Evolutionary conservation across 1,140 invertebrate genomes (phyloP).

Genomic region (Phymorhynchus buccinoides): DNA sequence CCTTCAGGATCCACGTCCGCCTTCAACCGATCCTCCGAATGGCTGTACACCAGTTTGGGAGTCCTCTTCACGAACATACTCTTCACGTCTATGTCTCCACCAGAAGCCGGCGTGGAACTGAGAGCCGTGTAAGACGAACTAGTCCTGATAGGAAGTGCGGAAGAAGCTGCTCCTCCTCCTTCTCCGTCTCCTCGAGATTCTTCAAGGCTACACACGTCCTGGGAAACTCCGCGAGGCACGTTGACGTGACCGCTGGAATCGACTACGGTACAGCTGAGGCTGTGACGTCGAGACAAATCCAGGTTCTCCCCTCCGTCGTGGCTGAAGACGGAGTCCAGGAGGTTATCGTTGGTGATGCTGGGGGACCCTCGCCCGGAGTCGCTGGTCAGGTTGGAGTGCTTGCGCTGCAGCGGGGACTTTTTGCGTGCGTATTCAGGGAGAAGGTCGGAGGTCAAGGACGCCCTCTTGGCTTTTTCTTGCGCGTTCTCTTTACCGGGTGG

Average conservation of each 20-base stretch:
- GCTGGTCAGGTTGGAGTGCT: conserved; percentile 65
- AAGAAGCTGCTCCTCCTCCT: neutral
- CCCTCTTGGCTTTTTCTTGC: too few species aligned
- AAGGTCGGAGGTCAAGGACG: neutral
- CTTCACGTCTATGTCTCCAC: conserved; percentile 7
- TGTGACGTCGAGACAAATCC: conserved; percentile 50
- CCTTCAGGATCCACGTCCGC: conserved; percentile 58
- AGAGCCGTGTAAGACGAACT: conserved; percentile 23
- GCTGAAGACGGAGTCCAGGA: conserved; percentile 37
- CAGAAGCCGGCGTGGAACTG: neutral
- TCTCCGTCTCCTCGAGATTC: neutral
- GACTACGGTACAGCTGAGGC: conserved; percentile 50
- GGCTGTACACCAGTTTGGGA: conserved; percentile 68
- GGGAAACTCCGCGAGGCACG: conserved; percentile 51
- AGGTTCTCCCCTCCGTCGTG: neutral
- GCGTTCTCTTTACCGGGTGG: too few species aligned
- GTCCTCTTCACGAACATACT: conserved; percentile 50
- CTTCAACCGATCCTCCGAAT: conserved; percentile 65
- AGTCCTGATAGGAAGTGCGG: neutral
- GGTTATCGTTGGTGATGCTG: conserved; percentile 51
- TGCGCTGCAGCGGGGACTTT: conserved; percentile 58
- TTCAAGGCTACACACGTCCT: neutral
- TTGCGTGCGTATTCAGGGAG: neutral
- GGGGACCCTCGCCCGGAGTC: conserved; percentile 66
- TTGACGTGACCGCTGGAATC: conserved; percentile 64